A percentile compares a stretch with the other conserved stretches of the same genome.
Evolutionary conservation across 92 coral and sea anemone species (phyloP).

Genomic region (Palythoa heliodiscus): DNA sequence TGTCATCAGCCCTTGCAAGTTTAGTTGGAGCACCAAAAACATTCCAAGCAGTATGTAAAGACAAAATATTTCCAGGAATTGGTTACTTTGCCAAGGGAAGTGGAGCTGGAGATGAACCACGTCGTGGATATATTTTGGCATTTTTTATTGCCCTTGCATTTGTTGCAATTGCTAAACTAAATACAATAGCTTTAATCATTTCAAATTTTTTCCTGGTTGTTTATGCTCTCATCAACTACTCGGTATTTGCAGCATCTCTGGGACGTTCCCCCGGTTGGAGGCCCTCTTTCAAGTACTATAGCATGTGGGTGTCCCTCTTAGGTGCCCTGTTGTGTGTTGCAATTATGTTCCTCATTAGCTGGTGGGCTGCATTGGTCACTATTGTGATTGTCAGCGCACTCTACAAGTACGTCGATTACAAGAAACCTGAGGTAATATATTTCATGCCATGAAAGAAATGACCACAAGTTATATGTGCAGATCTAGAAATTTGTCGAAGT

Average conservation of each 20-base stretch:
- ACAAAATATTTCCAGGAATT: conserved; percentile 83
- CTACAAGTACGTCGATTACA: conserved; percentile 87
- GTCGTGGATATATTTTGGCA: conserved; percentile 84
- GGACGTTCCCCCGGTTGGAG: conserved; percentile 98
- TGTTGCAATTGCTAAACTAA: conserved; percentile 86
- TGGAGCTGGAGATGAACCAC: conserved; percentile 95
- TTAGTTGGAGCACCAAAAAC: conserved; percentile 98
- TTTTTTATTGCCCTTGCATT: conserved; percentile 83
- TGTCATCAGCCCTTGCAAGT: conserved; percentile 99
- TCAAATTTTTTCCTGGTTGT: conserved; percentile 91
- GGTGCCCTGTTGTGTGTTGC: conserved; percentile 94
- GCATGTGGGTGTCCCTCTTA: conserved; percentile 85
- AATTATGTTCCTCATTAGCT: conserved; percentile 97
- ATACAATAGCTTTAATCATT: conserved; percentile 92
- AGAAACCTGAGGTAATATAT: conserved; percentile 87
- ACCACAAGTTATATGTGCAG: background rate
- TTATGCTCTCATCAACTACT: conserved; percentile 94
- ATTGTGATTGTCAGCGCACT: conserved; percentile 76
- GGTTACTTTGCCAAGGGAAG: conserved; percentile 76
- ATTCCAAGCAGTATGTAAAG: conserved; percentile 95
- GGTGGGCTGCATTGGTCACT: conserved; percentile 98
- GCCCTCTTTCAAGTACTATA: conserved; percentile 86
- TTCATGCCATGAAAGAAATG: background rate
- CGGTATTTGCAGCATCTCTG: conserved; percentile 95
- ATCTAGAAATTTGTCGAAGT: too few relatives aligned